Evolutionary conservation across 2,797 vertebrate species (phyloP), one percentile per base, ranked within the genome.

Genomic region (Sebastes hubbsi): DNA sequence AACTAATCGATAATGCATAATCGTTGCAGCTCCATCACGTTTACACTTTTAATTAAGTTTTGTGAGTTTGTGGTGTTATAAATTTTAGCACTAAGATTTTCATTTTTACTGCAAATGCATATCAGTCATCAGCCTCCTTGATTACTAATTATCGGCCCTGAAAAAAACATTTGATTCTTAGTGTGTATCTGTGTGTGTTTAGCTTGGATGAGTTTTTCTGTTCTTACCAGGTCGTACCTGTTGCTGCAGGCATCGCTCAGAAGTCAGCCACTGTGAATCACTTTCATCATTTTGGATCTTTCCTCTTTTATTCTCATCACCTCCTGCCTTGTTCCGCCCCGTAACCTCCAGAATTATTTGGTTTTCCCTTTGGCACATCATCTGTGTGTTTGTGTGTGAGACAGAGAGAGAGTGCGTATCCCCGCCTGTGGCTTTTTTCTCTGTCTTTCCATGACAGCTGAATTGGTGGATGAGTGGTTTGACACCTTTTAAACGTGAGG

Each of bases 251-350:
- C 75, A 5, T 11, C 1, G 29, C 72, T 69, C 34, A n/a, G n/a
- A 67, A 55, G 61, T 65, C 68, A 61, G 49, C 59, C 46, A 38
- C 38, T 1, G 3, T 60, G 66, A 67, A 42, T 78, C 27, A 8
- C 65, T 82, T 70, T 59, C 22, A 24, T 70, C 3, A 4, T 61
- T 71, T 56, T 67, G 7, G 13, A 79, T 75, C 29, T 25, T 52
- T 65, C 29, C 60, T 76, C 55, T 75, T 68, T 58, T 78, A 46
- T 62, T 74, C 49, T 27, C 32, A 30, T 66, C 60, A 49, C 64
- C 68, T 32, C 4, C 34, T 25, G 55, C 18, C 67, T 38, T 24
- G 59, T 75, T 66, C 55, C 54, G 18, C 6, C 36, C 24, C 11
- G 20, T 27, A 25, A 22, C 67, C 58, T 12, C 4, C 71, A 72